Percentiles rank a stretch among this genome's conserved stretches.
These are phyloP conservation scores for Lepidurus packardi DNA, from an alignment of 1,140 invertebrate species.

Conservation along the genomic window DNA sequence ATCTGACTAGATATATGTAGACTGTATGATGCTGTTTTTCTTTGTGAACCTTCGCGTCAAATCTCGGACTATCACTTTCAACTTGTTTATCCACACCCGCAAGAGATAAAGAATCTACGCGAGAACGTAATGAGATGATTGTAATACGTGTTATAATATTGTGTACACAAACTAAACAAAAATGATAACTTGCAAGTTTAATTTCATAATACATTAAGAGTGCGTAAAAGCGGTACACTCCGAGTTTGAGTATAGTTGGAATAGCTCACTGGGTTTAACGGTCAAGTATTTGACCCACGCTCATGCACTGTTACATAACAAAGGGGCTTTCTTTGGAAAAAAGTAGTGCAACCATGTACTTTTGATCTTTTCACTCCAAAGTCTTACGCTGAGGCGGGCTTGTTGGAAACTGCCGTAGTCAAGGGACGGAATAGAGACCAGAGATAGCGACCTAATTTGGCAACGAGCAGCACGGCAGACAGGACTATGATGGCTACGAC, in stretches of 20 bases:
- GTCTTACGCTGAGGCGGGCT: not conserved
- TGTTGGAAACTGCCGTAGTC: not conserved
- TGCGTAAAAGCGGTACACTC: not conserved
- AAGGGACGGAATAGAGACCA: slow-evolving; percentile 7
- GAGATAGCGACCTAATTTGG: slow-evolving; percentile 10
- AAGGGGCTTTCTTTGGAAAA: too few relatives aligned
- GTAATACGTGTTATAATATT: not conserved
- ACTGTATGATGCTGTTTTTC: not conserved
- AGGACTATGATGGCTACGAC: not conserved
- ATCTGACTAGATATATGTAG: not conserved
- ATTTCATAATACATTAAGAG: not conserved
- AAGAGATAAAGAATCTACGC: not conserved
- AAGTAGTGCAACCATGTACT: too few relatives aligned
- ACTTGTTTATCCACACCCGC: not conserved
- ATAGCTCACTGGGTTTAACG: not conserved
- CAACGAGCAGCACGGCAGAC: not conserved
- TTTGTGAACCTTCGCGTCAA: not conserved
- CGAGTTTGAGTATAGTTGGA: not conserved
- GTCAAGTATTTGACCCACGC: not conserved
- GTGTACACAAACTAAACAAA: not conserved
- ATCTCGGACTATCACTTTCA: not conserved
- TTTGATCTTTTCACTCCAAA: not conserved
- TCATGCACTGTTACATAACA: not conserved
- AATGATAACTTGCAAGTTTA: not conserved
- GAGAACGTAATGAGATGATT: not conserved